These are phyloP conservation scores for Pinna nobilis DNA, from an alignment of 1,140 invertebrate genomes.

Conservation along the genomic window DNA sequence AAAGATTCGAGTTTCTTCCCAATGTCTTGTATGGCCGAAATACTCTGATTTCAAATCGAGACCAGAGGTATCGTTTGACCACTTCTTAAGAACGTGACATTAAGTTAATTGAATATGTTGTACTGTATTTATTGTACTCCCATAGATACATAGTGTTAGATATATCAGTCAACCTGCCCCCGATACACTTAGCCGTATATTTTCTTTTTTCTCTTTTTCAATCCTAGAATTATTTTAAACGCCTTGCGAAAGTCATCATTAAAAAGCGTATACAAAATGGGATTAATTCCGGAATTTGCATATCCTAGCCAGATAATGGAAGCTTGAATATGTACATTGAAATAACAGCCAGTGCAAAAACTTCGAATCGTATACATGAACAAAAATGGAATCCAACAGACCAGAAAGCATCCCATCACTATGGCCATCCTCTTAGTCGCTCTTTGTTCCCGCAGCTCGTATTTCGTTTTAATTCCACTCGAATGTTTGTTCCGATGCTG, in stretches of 20 bases:
- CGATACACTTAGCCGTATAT: no score
- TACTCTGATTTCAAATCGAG: no score
- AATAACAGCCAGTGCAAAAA: slow-evolving; percentile 63
- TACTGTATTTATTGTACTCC: no score
- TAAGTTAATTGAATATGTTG: no score
- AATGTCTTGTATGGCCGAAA: no score
- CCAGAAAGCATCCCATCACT: slow-evolving; percentile 99
- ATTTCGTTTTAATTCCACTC: slow-evolving; percentile 63
- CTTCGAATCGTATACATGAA: slow-evolving; percentile 79
- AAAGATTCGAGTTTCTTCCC: no score
- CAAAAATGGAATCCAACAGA: slow-evolving; percentile 99
- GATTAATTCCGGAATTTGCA: slow-evolving; percentile 96
- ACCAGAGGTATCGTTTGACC: no score
- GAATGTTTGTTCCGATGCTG: slow-evolving; percentile 36
- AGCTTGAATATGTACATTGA: slow-evolving; percentile 61
- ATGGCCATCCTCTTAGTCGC: slow-evolving; percentile 97
- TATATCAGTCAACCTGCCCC: no score
- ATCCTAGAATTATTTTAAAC: slow-evolving; percentile 79
- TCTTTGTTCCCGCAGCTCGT: slow-evolving; percentile 88
- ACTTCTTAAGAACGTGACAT: no score
- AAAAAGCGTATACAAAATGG: slow-evolving; percentile 98
- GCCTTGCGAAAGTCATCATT: slow-evolving; percentile 98
- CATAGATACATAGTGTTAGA: no score
- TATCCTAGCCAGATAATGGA: slow-evolving; percentile 93
- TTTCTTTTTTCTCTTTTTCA: slow-evolving; percentile 19